Evolutionary conservation across 2,113 vertebrate genomes (phyloP), one percentile per base, ranked within the genome.

Genomic region (Catagonus wagneri): DNA sequence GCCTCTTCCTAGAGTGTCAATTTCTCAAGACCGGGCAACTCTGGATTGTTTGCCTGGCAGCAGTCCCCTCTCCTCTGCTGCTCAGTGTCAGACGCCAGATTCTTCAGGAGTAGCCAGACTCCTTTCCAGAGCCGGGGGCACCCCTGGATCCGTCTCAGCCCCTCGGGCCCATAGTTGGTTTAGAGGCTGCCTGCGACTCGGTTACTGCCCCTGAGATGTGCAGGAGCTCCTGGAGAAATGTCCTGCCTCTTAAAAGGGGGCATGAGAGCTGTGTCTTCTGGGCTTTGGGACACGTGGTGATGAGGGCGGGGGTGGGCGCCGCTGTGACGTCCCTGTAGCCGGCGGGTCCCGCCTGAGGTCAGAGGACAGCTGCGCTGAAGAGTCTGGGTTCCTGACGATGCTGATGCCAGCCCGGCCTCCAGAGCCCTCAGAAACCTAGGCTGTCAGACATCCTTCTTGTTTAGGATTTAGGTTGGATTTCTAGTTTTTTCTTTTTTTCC

Each of bases 291-390:
- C 63, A 4, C 0, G 19, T 56, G 19, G 29, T 22, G 23, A 17
- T 7, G 3, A 12, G 19, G 20, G 66, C 36, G 3, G 4, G 9
- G 27, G 50, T 16, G 66, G 29, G 3, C 9, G 11, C 17, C 1
- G 3, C 27, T 2, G 6, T 44, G 78, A 32, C 36, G 5, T 7
- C 23, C 7, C 25, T 6, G 16, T 36, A 29, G 88, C 11, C 72
- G 0, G 0, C 0, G 19, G 8, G 39, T 52, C 32, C 27, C 22
- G 76, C 58, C 32, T 0, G 1, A 0, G 25, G 75, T 60, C 50
- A 2, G n/a, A 34, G 92, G 60, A 6, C 1, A 15, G 54, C 69
- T 0, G 0, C 44, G 34, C 3, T 1, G 6, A 20, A 29, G 58
- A 54, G 58, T 63, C 50, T 23, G 0, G 75, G 32, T 29, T 74